Evolutionary conservation across 2,797 vertebrate species (phyloP), one percentile per base, ranked within the genome.

Genomic region (Mallotus villosus): DNA sequence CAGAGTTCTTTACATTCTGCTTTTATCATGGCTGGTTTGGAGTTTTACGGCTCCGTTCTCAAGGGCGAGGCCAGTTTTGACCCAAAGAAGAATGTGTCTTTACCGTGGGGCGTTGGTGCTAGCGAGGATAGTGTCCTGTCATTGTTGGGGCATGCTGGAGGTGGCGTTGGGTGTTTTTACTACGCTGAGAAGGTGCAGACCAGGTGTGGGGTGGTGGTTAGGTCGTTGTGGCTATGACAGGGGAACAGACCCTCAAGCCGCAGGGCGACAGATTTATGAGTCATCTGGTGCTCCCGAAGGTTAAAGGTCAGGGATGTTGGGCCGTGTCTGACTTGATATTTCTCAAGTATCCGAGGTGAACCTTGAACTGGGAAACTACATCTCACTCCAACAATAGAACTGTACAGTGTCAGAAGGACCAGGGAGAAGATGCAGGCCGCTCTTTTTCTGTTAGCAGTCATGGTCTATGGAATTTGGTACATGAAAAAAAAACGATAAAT

Each of bases 131-230:
- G 85, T 75, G 78, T 70, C 55, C 81, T 84, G 82, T 88, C 81
- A 86, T 88, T 91, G 88, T 89, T 85, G 74, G 87, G 87, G 82
- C 70, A 53, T 84, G 90, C 87, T 85, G 79, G 75, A 85, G n/a
- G 2, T 78, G 73, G 60, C 25, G 63, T 57, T 69, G 63, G 67
- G 22, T 61, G 9, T 67, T 89, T 88, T 92, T 91, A 90, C 79
- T 85, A 89, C 78, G 51, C 69, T 79, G 80, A 88, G 78, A 89
- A 92, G 90, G 85, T 86, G 84, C 88, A 84, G 81, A 91, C 92
- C 92, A 95, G 95, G 93, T 96, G 94, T 95, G 91, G 93, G 89
- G 82, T 92, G 86, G 88, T 90, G 91, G 85, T 92, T 88, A 88
- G 87, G 79, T 86, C 87, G 68, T 91, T 92, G 92, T 83, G 87